Evolutionary conservation across 2,888 invertebrate species (phyloP).

Genomic region (Itoplectis maculator): DNA sequence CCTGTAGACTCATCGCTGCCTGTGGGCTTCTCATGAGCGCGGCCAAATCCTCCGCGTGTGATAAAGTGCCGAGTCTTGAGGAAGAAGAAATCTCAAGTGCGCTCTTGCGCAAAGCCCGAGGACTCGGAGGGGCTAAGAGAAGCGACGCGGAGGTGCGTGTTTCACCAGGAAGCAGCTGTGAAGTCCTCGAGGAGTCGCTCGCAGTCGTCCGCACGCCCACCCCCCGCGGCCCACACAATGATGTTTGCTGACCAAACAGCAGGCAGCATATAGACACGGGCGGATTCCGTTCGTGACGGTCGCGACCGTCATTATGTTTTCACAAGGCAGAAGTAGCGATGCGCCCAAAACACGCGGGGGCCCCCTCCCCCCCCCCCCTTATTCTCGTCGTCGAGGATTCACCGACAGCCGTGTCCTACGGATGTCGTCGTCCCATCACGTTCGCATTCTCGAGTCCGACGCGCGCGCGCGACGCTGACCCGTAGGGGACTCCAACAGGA

Average conservation of each 20-base stretch:
- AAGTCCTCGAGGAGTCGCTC: slow-evolving; percentile 50
- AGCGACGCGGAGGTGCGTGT: slow-evolving; percentile 38
- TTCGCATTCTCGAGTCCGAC: slow-evolving; percentile 25
- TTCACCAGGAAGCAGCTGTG: slow-evolving; percentile 58
- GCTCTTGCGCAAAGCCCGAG: slow-evolving; percentile 28
- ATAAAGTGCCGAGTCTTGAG: background rate
- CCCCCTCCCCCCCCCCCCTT: too few species aligned
- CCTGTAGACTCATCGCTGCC: too few species aligned
- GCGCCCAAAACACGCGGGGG: slow-evolving; percentile 78
- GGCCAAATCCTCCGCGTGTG: background rate
- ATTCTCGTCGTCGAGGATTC: slow-evolving; percentile 74
- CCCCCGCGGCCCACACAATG: slow-evolving; percentile 54
- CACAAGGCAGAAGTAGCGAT: slow-evolving; percentile 67
- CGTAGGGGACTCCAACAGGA: slow-evolving; percentile 18
- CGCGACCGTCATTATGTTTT: slow-evolving; percentile 76
- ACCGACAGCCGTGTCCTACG: slow-evolving; percentile 56
- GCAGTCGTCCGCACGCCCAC: slow-evolving; percentile 61
- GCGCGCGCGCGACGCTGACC: background rate
- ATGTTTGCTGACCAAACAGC: slow-evolving; percentile 67
- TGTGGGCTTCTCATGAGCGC: too few species aligned
- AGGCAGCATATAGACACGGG: slow-evolving; percentile 31
- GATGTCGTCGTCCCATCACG: slow-evolving; percentile 45
- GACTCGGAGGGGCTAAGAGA: slow-evolving; percentile 6
- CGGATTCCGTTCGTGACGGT: slow-evolving; percentile 47
- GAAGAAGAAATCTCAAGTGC: slow-evolving; percentile 11